Evolutionary conservation across 2,113 vertebrate genomes (phyloP), one percentile per base, ranked within the genome.

Genomic region (Tursiops truncatus): DNA sequence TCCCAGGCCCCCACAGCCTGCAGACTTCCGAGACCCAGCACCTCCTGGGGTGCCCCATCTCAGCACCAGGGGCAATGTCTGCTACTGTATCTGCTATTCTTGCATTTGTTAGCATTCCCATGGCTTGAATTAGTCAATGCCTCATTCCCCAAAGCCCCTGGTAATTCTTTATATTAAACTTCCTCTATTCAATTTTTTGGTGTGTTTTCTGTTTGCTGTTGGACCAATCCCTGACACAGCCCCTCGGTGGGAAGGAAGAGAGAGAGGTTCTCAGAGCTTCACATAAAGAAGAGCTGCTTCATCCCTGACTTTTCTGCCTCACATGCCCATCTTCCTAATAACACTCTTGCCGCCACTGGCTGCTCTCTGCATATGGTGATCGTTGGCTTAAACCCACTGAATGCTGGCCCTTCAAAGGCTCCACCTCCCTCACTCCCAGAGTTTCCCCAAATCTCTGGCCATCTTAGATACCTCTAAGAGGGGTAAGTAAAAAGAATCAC

Each of bases 141-240:
- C 21, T 58, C 7, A 44, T 26, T 38, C 25, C 25, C 26, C 3
- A 80, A 70, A 77, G n/a, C 33, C 10, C 36, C 13, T 73, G 20
- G 53, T n/a, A 47, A 26, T 10, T 77, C 21, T 94, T 86, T 60
- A 74, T 68, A 56, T 33, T 31, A 67, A 83, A 63, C 38, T 77
- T 87, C 63, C 38, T 33, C 12, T 80, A 23, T 73, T 65, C 76
- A 26, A 9, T 47, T 50, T 33, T 11, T 44, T 44, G 33, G 23
- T n/a, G 47, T 85, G 8, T 50, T 95, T 95, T 92, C 65, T 58
- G 11, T 71, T 63, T 91, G 58, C 17, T 71, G 8, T 33, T 77
- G 63, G 67, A 67, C 9, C 33, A 58, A 80, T 36, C 53, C 8
- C 47, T 88, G 17, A 36, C 31, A 85, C 23, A 79, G 50, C 68